Evolutionary conservation across 2,888 invertebrate species (phyloP), one percentile per base, ranked within the genome.

Genomic region (Drosophila percnosoma): DNA sequence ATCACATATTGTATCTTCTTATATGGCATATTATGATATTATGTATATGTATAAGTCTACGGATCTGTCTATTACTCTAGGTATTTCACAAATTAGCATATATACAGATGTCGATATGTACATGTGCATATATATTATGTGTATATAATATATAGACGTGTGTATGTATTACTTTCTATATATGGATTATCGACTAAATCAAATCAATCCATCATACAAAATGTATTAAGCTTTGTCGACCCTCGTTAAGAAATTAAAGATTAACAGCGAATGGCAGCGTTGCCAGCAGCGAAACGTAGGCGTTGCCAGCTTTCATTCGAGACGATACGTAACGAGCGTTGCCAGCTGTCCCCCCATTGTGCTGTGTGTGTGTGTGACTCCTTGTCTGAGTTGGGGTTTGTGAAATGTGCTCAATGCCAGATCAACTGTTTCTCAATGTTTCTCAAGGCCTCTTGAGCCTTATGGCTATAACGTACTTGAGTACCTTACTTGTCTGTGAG

Each of bases 21-120:
- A n/a, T 61, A 49, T 80, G 80, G 83, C 82, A 82, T 85, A 82
- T 70, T 79, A 75, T 81, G 75, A 82, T 85, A 82, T 70, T 79
- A 75, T 81, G 75, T 88, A 77, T 88, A 84, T 79, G 82, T 84
- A 83, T 89, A 72, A 80, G 79, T 83, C 64, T 72, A 71, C 75
- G 72, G 73, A 59, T 88, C 78, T 87, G 57, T 75, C 68, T 72
- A 60, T 66, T 67, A 70, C 70, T 74, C 49, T 82, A 82, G 79
- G 82, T 88, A 79, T 65, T 40, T 73, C 62, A 51, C 65, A 55
- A 45, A 29, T 62, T 40, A 67, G 38, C 60, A 66, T 60, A 69
- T 58, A 64, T 68, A 60, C 62, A 48, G 49, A 65, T 58, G 42
- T 52, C 7, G 45, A 42, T 61, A 38, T 40, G 40, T 68, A 34